Base-by-base conservation (phyloP, 2,113 vertebrate species). In the Lepus timidus region DNA sequence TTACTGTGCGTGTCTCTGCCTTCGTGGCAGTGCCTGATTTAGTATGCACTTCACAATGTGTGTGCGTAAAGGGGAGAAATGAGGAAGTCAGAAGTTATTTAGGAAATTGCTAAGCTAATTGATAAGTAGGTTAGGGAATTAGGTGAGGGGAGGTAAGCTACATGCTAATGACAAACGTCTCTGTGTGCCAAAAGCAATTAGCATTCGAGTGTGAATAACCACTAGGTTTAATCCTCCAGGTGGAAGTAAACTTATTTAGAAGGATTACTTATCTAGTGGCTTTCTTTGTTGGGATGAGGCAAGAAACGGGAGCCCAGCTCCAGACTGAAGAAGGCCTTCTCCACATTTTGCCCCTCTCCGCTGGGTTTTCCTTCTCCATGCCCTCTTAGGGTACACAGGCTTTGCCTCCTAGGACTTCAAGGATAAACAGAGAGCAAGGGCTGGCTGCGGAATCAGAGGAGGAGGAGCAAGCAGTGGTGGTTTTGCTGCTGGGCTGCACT, bases 61-160 rank as follows among this genome's bases (percentile, higher is more conserved):
- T 61, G 62, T 76, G 27, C 73, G 70, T 75, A 44, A 84, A 75
- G 29, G 58, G 88, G 93, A 76, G 27, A 85, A 75, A 90, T 76
- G 76, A 64, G 62, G 36, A 93, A 75, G 70, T 87, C 80, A 85
- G 75, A 83, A 79, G 13, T 74, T 82, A 84, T 62, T 95, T 80
- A 23, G 29, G 19, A 94, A 96, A 85, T 12, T 73, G 51, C 78
- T 84, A 79, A 86, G 2, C 74, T 76, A 70, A 27, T n/a, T 61
- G 93, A 61, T 67, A 92, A 80, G 36, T 51, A 71, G n/a, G 20
- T 90, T 80, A 89, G 67, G 29, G 33, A 85, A 90, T 76, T 64
- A 84, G 75, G 78, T 27, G 13, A 13, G 49, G 61, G 58, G 79
- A 86, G 13, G 17, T 73, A 49, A 92, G 61, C 55, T 51, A 31